phyloP scores from a whole-genome alignment of 2,797 vertebrate genomes.

The Dallia pectoralis region DNA sequence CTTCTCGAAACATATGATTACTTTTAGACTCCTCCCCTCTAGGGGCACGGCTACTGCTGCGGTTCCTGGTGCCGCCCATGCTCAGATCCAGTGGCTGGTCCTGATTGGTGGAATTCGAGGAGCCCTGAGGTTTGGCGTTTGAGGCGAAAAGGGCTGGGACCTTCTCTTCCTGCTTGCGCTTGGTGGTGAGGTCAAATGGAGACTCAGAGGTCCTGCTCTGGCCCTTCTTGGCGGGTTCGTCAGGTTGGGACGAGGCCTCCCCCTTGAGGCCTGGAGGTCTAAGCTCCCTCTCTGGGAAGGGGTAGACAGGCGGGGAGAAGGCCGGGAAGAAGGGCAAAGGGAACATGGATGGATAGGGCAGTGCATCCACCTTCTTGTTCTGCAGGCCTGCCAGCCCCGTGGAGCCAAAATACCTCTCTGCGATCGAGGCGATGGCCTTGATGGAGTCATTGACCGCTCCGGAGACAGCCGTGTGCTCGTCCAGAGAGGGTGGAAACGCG shows the following conservation, averaged over 20 bases:
- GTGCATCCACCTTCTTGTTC: slow-evolving; percentile 93
- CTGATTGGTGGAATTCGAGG: slow-evolving; percentile 76
- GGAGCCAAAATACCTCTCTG: slow-evolving; percentile 99
- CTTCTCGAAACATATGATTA: slow-evolving; percentile 83
- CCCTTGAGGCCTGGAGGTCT: slow-evolving; percentile 85
- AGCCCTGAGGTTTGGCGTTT: slow-evolving; percentile 76
- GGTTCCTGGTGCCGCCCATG: slow-evolving; percentile 82
- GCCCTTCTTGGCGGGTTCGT: slow-evolving; percentile 86
- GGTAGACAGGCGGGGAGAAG: slow-evolving; percentile 96
- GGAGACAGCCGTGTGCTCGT: slow-evolving; percentile 95
- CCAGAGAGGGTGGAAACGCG: slow-evolving; percentile 88
- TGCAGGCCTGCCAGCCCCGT: slow-evolving; percentile 94
- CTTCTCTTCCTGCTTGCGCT: slow-evolving; percentile 89
- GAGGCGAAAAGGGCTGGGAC: slow-evolving; percentile 66
- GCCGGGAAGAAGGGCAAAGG: slow-evolving; percentile 97
- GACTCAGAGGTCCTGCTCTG: slow-evolving; percentile 86
- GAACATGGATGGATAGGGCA: slow-evolving; percentile 98
- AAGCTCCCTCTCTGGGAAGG: slow-evolving; percentile 93
- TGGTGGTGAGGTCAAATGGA: slow-evolving; percentile 97
- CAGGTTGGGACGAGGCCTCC: slow-evolving; percentile 84
- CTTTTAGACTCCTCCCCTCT: slow-evolving; percentile 82
- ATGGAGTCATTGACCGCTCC: slow-evolving; percentile 99
- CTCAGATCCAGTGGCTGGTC: slow-evolving; percentile 97
- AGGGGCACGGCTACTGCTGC: slow-evolving; percentile 67
- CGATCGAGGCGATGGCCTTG: slow-evolving; percentile 99